phyloP scores from a whole-genome alignment of 1,140 invertebrate genomes.

The Nixonia krombeini region DNA sequence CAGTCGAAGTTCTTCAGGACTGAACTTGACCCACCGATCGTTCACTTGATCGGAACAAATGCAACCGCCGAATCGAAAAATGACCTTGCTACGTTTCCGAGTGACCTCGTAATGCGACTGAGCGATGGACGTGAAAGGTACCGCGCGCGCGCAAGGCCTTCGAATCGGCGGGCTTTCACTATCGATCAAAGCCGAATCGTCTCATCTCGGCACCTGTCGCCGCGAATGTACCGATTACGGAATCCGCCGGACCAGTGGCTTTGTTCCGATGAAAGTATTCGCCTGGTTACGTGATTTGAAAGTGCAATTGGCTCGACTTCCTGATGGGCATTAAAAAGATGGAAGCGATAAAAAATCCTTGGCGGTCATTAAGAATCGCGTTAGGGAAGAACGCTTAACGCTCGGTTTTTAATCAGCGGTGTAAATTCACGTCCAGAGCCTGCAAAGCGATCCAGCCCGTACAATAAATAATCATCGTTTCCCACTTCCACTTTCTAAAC shows the following conservation, averaged over 20 bases:
- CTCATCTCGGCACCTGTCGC: conserved; percentile 5
- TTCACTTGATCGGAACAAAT: conserved; percentile 37
- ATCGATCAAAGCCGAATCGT: conserved; percentile 33
- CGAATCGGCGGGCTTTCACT: conserved; percentile 60
- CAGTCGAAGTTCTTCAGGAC: conserved; percentile 4
- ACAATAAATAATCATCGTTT: no score
- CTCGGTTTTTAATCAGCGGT: no score
- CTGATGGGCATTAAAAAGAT: conserved; percentile 17
- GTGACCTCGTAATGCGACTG: conserved; percentile 58
- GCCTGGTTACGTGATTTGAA: conserved; percentile 40
- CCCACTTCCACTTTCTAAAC: no score
- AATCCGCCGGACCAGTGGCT: conserved; percentile 8
- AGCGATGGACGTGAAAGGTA: conserved; percentile 56
- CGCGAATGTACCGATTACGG: neutral
- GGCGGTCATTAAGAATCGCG: no score
- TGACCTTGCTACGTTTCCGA: conserved; percentile 53
- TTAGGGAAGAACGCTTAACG: no score
- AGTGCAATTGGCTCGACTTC: conserved; percentile 36
- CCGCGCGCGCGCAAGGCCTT: conserved; percentile 58
- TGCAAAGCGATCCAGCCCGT: no score
- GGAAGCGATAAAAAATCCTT: conserved; percentile 25
- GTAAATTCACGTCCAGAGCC: no score
- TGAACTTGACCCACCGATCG: conserved; percentile 45
- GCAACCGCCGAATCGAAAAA: conserved; percentile 29
- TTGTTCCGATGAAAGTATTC: conserved; percentile 24